Conservation (phyloP, 2,113 vertebrate species). For the Psephotus haematonotus region DNA sequence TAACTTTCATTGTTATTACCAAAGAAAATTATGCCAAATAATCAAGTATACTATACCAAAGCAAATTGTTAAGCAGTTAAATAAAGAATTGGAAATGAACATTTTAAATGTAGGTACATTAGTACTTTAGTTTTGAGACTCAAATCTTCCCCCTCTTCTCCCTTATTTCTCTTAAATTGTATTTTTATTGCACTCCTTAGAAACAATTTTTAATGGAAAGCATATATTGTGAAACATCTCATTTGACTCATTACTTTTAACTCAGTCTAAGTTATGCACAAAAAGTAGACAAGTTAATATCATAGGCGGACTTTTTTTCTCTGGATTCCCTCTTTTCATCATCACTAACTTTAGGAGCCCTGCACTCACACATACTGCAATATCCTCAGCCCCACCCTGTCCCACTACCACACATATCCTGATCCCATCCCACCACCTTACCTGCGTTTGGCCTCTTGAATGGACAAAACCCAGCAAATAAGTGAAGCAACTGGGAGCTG, state of each 20-base stretch:
- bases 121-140: not conserved
- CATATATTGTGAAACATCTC: not conserved
- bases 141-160: not conserved
- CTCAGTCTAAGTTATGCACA: not conserved
- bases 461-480: not conserved
- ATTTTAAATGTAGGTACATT: not conserved
- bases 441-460: not conserved
- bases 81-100: not conserved
- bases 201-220: not conserved
- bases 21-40: not conserved
- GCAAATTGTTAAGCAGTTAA: not conserved
- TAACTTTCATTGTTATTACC: not conserved
- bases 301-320: not conserved
- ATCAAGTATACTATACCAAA: not conserved
- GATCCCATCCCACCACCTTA: not conserved
- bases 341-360: not conserved
- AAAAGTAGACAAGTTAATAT: not conserved
- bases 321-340: not conserved
- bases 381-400: not conserved
- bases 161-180: not conserved
- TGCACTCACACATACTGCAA: not conserved
- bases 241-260: not conserved
- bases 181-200: not conserved
- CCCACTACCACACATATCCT: fast-evolving
- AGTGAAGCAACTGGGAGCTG: not conserved